These are phyloP conservation scores for Erythrolamprus reginae DNA, from an alignment of 2,113 vertebrate species.

Conservation along the genomic window DNA sequence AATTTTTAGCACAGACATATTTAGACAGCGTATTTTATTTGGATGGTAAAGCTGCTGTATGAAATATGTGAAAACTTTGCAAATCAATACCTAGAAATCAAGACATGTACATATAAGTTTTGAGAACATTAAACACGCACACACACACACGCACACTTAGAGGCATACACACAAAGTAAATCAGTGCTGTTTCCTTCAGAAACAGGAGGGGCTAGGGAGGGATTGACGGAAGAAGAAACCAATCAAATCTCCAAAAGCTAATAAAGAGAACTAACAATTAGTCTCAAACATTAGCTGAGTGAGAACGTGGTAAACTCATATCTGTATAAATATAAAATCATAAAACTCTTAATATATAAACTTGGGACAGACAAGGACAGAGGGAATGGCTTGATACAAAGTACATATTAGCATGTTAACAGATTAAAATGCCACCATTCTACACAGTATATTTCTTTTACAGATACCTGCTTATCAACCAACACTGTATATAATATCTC, in stretches of 20 bases:
- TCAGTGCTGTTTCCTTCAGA: slow-evolving; percentile 63
- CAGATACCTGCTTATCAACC: slow-evolving; percentile 42
- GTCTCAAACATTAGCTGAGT: slow-evolving; percentile 67
- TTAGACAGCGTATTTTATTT: slow-evolving; percentile 59
- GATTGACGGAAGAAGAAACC: slow-evolving; percentile 49
- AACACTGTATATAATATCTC: slow-evolving; percentile 35
- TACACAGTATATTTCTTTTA: slow-evolving; percentile 46
- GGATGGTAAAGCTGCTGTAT: slow-evolving; percentile 67
- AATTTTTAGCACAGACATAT: slow-evolving; percentile 67
- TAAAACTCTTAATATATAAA: slow-evolving; percentile 50
- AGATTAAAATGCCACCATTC: slow-evolving; percentile 49
- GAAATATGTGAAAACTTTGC: slow-evolving; percentile 69
- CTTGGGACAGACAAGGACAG: slow-evolving; percentile 47
- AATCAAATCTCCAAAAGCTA: slow-evolving; percentile 59
- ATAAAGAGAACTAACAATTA: slow-evolving; percentile 54
- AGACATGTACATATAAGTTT: slow-evolving; percentile 62
- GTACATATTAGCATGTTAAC: slow-evolving; percentile 52
- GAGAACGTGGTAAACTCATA: slow-evolving; percentile 70
- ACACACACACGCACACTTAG: neutral
- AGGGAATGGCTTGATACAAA: slow-evolving; percentile 44
- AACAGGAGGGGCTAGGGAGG: slow-evolving; percentile 36
- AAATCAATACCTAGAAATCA: slow-evolving; percentile 71
- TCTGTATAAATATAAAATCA: slow-evolving; percentile 70
- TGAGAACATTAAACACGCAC: slow-evolving; percentile 44
- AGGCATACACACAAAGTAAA: slow-evolving; percentile 55